Evolutionary conservation across 2,797 vertebrate genomes (phyloP), one percentile per base, ranked within the genome.

Genomic region (Esox lucius): DNA sequence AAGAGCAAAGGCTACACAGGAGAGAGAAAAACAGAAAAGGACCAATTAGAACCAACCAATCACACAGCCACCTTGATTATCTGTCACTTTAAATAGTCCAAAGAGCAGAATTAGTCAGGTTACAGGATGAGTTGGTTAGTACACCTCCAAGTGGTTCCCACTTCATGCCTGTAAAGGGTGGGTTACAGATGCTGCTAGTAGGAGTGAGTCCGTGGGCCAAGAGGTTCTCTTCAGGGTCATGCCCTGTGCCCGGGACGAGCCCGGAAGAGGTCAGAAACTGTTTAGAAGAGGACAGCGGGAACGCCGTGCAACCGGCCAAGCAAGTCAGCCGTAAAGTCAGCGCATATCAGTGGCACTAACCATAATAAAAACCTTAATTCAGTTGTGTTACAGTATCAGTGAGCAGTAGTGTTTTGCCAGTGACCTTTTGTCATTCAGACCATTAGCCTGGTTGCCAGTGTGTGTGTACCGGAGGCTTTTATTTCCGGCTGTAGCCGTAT

Each of bases 1-100:
- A 80, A 91, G 93, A 80, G 88, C 46, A 85, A 91, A 95, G 84
- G 92, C 96, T 96, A 87, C 9, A 0, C 67, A 87, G 16, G 24
- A 28, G 22, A 7, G 1, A 64, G 28, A 5, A 35, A 35, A 59
- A 76, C 42, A 71, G 33, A 0, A 19, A n/a, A 68, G 68, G 53
- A 15, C 56, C 56, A 24, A 75, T 72, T 39, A 68, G 31, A 0
- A 17, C 42, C n/a, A 61, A 15, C 1, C 33, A 0, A 71, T 73
- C 33, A 49, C 22, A 70, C n/a, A 70, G 15, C 13, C 22, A 2
- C n/a, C n/a, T 61, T 8, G 22, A 35, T 24, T 17, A 6, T 33
- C 16, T 19, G 12, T 24, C 59, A 61, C 59, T 61, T 61, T 22
- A 19, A 15, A 72, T 33, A 31, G 16, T 56, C 33, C 12, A 67